Evolutionary conservation across 2,797 vertebrate species (phyloP).

Genomic region (Onychomys leucogaster): DNA sequence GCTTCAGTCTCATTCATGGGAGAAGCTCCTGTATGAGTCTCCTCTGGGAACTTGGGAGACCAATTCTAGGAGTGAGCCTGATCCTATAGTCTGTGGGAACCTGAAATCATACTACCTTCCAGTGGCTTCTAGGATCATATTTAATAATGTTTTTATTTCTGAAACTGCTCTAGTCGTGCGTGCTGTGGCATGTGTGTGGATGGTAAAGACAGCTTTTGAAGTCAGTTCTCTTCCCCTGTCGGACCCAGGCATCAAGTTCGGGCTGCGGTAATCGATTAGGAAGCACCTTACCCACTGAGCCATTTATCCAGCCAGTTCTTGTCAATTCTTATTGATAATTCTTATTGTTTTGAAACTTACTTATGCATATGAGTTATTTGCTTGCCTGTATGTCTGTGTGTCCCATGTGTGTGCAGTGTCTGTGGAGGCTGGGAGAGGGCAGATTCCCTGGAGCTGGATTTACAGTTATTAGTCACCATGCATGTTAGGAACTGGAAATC

Average conservation of each 20-base stretch:
- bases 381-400: not conserved
- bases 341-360: not conserved
- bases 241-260: not conserved
- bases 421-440: not conserved
- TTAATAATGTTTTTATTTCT: not conserved
- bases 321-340: too few species aligned
- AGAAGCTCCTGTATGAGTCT: not conserved
- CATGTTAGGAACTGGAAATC: not conserved
- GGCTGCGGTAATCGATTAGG: not conserved
- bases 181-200: too few species aligned
- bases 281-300: not conserved
- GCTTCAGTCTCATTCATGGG: not conserved
- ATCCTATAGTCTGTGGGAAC: not conserved
- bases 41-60: fast-evolving
- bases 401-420: not conserved
- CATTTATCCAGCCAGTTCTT: not conserved
- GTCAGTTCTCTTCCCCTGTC: not conserved
- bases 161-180: not conserved
- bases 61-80: constrained; percentile 48
- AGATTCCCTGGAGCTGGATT: not conserved
- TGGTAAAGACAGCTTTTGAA: not conserved
- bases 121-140: not conserved
- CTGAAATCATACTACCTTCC: not conserved
- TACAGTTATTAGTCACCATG: not conserved
- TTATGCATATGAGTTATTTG: not conserved